These are phyloP conservation scores for Dugesia japonica DNA, from an alignment of 2,888 invertebrate genomes.

Conservation along the genomic window DNA sequence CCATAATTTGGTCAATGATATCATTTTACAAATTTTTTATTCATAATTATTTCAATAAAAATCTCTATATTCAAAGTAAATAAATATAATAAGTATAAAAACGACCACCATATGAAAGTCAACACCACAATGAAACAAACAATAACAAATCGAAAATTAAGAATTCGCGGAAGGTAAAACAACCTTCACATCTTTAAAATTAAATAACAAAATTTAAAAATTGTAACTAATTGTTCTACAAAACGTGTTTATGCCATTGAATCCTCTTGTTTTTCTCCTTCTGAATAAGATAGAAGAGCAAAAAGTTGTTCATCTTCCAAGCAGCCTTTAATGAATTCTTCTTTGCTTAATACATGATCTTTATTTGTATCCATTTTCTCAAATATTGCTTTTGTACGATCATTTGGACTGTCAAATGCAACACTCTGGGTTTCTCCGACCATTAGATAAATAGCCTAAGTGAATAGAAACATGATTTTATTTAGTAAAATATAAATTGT, in stretches of 20 bases:
- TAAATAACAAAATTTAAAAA: not conserved
- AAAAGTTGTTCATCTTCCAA: constrained; percentile 74
- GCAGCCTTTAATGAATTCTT: constrained; percentile 85
- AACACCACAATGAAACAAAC: not conserved
- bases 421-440: constrained; percentile 67
- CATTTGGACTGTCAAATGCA: constrained; percentile 66
- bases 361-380: constrained; percentile 96
- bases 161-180: not conserved
- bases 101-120: not conserved
- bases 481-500: too few species aligned
- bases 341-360: constrained; percentile 84
- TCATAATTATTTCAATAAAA: too few species aligned
- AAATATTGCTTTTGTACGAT: constrained; percentile 87
- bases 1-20: too few species aligned
- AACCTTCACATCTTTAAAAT: not conserved
- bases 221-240: not conserved
- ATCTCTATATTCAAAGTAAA: too few species aligned
- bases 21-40: too few species aligned
- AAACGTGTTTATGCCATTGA: not conserved
- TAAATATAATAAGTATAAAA: not conserved
- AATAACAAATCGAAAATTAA: not conserved
- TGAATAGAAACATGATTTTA: too few species aligned
- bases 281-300: constrained; percentile 35
- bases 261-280: not conserved
- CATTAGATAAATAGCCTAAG: constrained; percentile 98